These are phyloP conservation scores for Thamnophis sirtalis DNA, from an alignment of 2,113 vertebrate genomes.

Conservation along the genomic window DNA sequence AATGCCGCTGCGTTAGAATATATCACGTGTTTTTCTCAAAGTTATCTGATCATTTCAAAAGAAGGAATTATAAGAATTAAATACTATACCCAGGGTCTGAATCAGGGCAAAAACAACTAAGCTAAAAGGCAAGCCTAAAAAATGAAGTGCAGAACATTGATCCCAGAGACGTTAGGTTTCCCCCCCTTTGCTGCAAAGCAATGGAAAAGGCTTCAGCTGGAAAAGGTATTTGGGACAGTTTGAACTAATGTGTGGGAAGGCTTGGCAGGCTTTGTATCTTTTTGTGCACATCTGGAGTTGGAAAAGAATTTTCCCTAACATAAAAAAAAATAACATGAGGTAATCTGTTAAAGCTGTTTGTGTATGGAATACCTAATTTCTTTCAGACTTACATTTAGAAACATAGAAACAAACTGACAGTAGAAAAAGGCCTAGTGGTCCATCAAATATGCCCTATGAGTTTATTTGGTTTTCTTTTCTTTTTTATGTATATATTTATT, in stretches of 20 bases:
- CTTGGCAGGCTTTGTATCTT: slow-evolving; percentile 5
- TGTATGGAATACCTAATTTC: background rate
- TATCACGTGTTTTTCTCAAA: background rate
- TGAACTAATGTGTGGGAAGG: slow-evolving; percentile 8
- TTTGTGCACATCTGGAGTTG: slow-evolving; percentile 22
- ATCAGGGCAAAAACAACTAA: background rate
- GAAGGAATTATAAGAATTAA: background rate
- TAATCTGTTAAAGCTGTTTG: slow-evolving; percentile 19
- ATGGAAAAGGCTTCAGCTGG: background rate
- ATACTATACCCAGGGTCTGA: background rate
- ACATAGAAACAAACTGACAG: background rate
- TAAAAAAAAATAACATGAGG: slow-evolving; percentile 19
- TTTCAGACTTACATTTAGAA: background rate
- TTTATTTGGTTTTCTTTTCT: background rate
- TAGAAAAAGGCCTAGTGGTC: background rate
- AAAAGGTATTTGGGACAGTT: slow-evolving; percentile 15
- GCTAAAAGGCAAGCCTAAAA: background rate
- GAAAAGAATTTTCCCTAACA: slow-evolving; percentile 16
- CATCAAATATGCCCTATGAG: background rate
- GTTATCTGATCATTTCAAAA: background rate
- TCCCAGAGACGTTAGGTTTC: background rate
- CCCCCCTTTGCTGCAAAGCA: background rate
- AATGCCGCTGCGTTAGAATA: background rate
- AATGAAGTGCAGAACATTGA: background rate
- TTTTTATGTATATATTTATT: background rate